Evolutionary conservation across 2,113 vertebrate species (phyloP).

Genomic region (Larimichthys polyactis): DNA sequence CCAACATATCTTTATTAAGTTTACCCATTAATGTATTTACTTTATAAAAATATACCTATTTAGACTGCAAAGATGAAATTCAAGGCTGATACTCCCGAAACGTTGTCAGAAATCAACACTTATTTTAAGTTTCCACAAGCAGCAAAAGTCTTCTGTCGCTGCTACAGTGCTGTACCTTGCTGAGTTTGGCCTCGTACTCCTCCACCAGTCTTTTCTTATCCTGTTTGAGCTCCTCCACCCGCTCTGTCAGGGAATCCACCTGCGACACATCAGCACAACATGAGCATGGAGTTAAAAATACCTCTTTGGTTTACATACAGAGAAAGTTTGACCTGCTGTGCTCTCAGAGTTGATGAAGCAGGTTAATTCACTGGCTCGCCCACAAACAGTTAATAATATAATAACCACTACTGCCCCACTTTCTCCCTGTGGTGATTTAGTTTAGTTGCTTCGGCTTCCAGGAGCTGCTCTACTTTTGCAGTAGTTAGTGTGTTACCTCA

Average conservation of each 20-base stretch:
- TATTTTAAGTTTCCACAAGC: background rate
- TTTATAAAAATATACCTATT: background rate
- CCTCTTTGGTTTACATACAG: background rate
- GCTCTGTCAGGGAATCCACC: constrained; percentile 89
- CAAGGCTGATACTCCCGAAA: background rate
- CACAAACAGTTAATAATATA: constrained; percentile 23
- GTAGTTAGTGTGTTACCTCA: constrained; percentile 77
- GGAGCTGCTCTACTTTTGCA: constrained; percentile 39
- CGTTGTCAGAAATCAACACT: too few relatives aligned
- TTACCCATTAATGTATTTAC: background rate
- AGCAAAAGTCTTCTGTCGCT: too few relatives aligned
- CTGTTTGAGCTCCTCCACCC: constrained; percentile 91
- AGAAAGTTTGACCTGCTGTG: background rate
- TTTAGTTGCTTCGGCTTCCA: constrained; percentile 17
- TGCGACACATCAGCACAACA: constrained; percentile 28
- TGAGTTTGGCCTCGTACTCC: constrained; percentile 96
- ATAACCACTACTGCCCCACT: constrained; percentile 29
- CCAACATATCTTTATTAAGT: background rate
- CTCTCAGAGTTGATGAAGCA: background rate
- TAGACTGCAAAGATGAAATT: background rate
- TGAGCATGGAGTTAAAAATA: background rate
- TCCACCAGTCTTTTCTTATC: constrained; percentile 95
- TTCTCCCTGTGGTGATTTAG: constrained; percentile 20
- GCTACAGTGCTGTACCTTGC: constrained; percentile 80
- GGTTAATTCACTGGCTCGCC: background rate